These are phyloP conservation scores for Aplocera efformata DNA, from an alignment of 2,888 invertebrate species.

Conservation along the genomic window DNA sequence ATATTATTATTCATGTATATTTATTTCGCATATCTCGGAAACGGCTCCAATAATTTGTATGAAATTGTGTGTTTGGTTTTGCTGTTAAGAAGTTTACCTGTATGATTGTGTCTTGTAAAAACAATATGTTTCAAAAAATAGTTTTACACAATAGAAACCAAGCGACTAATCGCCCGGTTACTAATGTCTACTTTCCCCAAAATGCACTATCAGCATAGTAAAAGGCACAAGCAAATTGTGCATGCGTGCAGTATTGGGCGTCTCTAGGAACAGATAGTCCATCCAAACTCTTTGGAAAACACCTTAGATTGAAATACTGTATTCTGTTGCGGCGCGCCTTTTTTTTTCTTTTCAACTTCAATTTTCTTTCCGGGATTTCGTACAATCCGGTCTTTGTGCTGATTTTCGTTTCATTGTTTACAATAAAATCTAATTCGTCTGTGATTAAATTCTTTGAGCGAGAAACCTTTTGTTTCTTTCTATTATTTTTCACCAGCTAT, in stretches of 20 bases:
- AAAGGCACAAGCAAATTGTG: too few species aligned
- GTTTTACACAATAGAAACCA: too few species aligned
- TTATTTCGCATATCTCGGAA: too few species aligned
- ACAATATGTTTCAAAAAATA: too few species aligned
- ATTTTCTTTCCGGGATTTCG: slow-evolving; percentile 29
- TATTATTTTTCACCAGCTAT: slow-evolving; percentile 20
- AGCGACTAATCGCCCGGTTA: too few species aligned
- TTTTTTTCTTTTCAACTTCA: slow-evolving; percentile 20
- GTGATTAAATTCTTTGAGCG: slow-evolving; percentile 31
- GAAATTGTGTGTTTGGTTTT: too few species aligned
- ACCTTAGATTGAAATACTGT: slow-evolving; percentile 23
- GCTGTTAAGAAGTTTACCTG: too few species aligned
- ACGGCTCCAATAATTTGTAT: too few species aligned
- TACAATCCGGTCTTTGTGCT: slow-evolving; percentile 30
- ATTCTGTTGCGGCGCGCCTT: slow-evolving; percentile 26
- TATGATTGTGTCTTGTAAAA: too few species aligned
- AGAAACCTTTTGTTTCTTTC: slow-evolving; percentile 27
- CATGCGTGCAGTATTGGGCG: not conserved
- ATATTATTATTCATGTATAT: too few species aligned
- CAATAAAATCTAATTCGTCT: slow-evolving; percentile 36
- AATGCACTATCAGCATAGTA: too few species aligned
- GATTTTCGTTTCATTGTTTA: slow-evolving; percentile 39
- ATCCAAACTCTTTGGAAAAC: slow-evolving; percentile 23
- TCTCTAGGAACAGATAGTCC: not conserved
- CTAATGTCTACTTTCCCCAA: too few species aligned